phyloP scores from a whole-genome alignment of 2,113 vertebrate species.

The Pandion haliaetus region DNA sequence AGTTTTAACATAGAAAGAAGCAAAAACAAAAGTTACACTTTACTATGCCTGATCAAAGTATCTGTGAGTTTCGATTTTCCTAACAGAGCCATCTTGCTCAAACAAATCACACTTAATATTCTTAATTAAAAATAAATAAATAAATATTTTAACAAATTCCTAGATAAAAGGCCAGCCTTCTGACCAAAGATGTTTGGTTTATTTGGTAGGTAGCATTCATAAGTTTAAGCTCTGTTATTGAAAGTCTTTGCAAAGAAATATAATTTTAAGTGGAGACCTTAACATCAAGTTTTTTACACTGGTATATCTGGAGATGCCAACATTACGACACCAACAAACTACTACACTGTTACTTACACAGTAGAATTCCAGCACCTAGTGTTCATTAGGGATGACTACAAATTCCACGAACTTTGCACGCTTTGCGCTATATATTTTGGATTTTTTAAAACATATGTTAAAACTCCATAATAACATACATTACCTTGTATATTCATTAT shows the following conservation, averaged over 20 bases:
- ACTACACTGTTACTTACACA: neutral
- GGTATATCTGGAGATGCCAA: neutral
- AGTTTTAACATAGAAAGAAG: neutral
- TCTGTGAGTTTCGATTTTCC: neutral
- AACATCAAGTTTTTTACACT: neutral
- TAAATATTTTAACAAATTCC: neutral
- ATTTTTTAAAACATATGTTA: neutral
- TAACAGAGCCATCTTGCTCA: neutral
- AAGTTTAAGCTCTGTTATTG: neutral
- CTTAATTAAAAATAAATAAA: neutral
- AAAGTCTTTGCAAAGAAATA: neutral
- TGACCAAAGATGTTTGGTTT: neutral
- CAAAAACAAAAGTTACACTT: neutral
- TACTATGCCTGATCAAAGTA: neutral
- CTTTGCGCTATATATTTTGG: rapidly evolving
- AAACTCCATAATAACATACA: neutral
- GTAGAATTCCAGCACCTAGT: neutral
- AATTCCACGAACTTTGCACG: neutral
- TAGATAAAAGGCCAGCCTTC: neutral
- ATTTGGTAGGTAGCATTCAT: neutral
- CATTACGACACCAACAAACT: neutral
- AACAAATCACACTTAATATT: neutral
- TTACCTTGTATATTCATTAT: neutral
- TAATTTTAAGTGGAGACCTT: neutral
- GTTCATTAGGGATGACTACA: neutral